A percentile compares a stretch with the other conserved stretches of the same genome.
These are phyloP conservation scores for Murina feae DNA, from an alignment of 2,113 vertebrate genomes.

Conservation along the genomic window DNA sequence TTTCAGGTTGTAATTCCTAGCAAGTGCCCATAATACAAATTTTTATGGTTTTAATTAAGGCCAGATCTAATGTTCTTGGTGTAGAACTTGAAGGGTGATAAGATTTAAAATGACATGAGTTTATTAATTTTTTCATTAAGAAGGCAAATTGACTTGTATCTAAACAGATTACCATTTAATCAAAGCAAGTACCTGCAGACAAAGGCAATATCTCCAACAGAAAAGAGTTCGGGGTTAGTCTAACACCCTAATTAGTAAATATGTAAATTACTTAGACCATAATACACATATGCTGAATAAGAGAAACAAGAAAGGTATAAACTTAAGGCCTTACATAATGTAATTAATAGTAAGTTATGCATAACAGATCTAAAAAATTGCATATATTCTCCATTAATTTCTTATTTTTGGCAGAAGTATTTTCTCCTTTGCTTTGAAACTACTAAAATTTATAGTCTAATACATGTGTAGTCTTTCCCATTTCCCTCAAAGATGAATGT, in stretches of 20 bases:
- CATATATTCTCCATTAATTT: not conserved
- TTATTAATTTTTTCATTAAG: slow-evolving; percentile 28
- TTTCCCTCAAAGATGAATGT: not conserved
- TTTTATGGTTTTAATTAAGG: slow-evolving; percentile 40
- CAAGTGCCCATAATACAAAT: not conserved
- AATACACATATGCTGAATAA: not conserved
- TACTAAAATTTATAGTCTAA: not conserved
- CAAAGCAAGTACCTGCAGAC: not conserved
- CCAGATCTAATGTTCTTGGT: slow-evolving; percentile 27
- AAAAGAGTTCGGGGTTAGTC: slow-evolving; percentile 2
- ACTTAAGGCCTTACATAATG: not conserved
- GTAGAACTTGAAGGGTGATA: not conserved
- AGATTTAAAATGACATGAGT: slow-evolving; percentile 13
- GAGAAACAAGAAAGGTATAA: not conserved
- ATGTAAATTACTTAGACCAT: not conserved
- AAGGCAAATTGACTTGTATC: slow-evolving; percentile 40
- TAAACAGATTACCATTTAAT: slow-evolving; percentile 49
- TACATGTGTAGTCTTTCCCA: not conserved
- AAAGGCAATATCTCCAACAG: slow-evolving; percentile 29
- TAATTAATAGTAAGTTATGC: slow-evolving; percentile 3
- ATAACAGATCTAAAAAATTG: not conserved
- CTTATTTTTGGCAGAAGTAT: not conserved
- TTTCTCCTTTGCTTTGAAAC: not conserved
- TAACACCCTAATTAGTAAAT: slow-evolving; percentile 22
- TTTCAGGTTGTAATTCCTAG: not conserved